Base-by-base conservation (phyloP, 23 tunicate genomes). In the Trididemnum miniatum region DNA sequence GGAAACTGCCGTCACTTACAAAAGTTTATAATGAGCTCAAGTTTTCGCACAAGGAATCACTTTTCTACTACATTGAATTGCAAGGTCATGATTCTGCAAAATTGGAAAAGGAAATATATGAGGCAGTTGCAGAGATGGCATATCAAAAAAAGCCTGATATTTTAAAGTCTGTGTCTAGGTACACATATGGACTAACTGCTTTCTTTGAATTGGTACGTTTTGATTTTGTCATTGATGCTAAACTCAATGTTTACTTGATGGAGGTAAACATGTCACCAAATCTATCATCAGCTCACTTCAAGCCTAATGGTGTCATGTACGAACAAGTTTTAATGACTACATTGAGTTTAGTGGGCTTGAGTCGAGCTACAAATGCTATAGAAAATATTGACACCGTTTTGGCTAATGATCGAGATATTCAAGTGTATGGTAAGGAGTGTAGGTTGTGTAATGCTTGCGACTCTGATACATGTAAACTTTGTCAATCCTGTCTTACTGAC, bases 181-280 rank as follows among this genome's bases (percentile, higher is more conserved):
- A 73, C 32, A 86, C 91, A 20, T 81, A 37, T 81, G 90, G 90
- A 1, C 39, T 80, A 22, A 36, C 62, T 29, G 78, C 90, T 22
- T 89, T 95, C 82, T 89, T 89, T 81, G 98, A 95, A 62, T 44
- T 95, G 72, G 94, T 95, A 22, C 85, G 98, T 29, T 89, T 95
- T 89, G 98, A 95, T 62, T 95, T 95, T 85, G 98, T 95, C 26
- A 51, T 95, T 26, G 98, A 89, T 57, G 69, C 84, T 20, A 38
- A 82, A 9, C 50, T 85, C 34, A 89, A 95, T 60, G 82, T 95
- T 24, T 95, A 80, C 71, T 71, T 88, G 35, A 84, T 95, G 90
- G 98, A 95, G 49, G 98, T 95, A 0, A 95, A 95, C 83, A 95
- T 95, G 98, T 95, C 98, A 5, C 98, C 98, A 28, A 95, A 95